Evolutionary conservation across 2,797 vertebrate species (phyloP), one percentile per base, ranked within the genome.

Genomic region (Anolis apletophallus): DNA sequence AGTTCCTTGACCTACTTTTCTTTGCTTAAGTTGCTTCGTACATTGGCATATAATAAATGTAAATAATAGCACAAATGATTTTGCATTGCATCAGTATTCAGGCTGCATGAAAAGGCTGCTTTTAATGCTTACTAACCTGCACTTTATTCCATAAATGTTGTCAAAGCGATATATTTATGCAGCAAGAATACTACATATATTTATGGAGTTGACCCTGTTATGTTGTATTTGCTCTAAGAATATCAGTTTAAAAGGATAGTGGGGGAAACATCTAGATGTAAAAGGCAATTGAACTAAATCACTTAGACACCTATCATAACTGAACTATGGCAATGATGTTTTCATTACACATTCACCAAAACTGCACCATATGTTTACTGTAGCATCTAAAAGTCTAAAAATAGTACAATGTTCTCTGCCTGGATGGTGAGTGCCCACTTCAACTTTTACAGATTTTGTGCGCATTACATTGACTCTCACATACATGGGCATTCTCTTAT

Each of bases 281-380:
- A 94, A 93, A 91, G 91, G 91, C 93, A 86, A 71, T 93, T 94
- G 86, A 57, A 50, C 80, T 64, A 75, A 85, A 85, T 92, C 72
- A 91, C 87, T 85, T 3, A 91, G 90, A 89, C 84, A 89, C 88
- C 85, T 89, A 89, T 95, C 91, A 87, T 21, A 87, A 84, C 0
- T 1, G 90, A 94, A 93, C 93, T 92, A 77, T 91, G 89, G 93
- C 91, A 91, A 75, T 75, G 85, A 61, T 88, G 82, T 90, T 93
- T 94, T 93, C 88, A 94, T 95, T 93, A 91, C 91, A 87, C 85
- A 90, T 64, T 89, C 86, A 54, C 71, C 75, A 85, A 93, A 93
- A 92, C 91, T 59, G 69, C 83, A 77, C 92, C 93, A 93, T 94
- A 94, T 94, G 93, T 87, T 95, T 93, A 85, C 91, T 90, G 83